These are phyloP conservation scores for Uloborus plumipes DNA, from an alignment of 2,888 invertebrate species.

Conservation along the genomic window DNA sequence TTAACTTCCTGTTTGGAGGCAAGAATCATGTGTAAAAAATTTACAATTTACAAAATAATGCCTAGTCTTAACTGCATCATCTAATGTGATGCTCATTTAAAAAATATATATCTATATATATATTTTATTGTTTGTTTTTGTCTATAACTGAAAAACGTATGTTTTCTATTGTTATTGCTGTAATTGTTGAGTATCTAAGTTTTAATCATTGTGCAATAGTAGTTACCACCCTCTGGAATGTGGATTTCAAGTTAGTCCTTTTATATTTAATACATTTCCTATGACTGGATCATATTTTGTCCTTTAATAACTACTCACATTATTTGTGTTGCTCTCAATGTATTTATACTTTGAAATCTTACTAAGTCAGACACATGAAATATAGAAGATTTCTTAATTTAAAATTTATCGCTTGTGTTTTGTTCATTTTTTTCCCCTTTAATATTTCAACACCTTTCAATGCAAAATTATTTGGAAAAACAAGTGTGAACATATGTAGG, in stretches of 20 bases:
- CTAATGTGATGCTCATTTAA: neutral
- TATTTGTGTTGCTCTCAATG: neutral
- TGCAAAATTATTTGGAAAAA: neutral
- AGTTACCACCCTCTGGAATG: neutral
- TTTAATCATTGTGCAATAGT: slow-evolving; percentile 13
- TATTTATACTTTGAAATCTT: neutral
- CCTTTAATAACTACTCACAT: too few relatives aligned
- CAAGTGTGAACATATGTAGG: neutral
- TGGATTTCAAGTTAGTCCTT: too few relatives aligned
- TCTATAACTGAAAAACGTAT: neutral
- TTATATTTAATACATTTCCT: too few relatives aligned
- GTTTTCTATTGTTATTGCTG: too few relatives aligned
- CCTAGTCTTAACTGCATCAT: slow-evolving; percentile 29
- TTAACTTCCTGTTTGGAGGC: slow-evolving; percentile 13
- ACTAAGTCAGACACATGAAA: neutral
- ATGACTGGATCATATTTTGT: too few relatives aligned
- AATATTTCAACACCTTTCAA: neutral
- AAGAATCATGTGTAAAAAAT: slow-evolving; percentile 29
- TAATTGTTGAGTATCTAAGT: too few relatives aligned
- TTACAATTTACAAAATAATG: neutral
- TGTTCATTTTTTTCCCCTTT: neutral
- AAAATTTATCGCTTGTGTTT: neutral
- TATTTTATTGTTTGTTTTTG: slow-evolving; percentile 29
- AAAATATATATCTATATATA: too few relatives aligned
- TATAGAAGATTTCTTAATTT: neutral